phyloP scores from a whole-genome alignment of 37 sponge, comb jelly and placozoan genomes.

The Axinella damicornis region DNA sequence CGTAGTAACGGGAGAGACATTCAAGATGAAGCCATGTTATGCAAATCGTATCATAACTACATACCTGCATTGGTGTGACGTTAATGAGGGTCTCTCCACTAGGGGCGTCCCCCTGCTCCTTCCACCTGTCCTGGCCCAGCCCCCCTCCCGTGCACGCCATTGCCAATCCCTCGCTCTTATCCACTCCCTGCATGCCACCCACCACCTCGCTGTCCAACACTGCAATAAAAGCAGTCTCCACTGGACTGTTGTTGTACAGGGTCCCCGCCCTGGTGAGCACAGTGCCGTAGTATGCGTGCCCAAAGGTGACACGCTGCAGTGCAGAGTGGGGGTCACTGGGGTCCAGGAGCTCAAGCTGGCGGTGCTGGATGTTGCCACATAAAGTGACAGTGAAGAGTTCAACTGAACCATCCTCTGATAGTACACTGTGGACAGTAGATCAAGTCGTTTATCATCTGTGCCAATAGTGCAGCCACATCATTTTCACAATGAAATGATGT shows the following conservation, averaged over 20 bases:
- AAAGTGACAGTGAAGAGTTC: constrained; percentile 1
- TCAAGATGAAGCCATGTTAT: too few relatives aligned
- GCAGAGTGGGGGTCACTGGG: not conserved
- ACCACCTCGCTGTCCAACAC: constrained; percentile 47
- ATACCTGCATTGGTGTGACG: too few relatives aligned
- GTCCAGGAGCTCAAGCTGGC: constrained; percentile 21
- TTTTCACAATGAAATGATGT: too few relatives aligned
- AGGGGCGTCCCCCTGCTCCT: constrained; percentile 36
- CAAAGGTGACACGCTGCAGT: constrained; percentile 35
- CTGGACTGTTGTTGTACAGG: constrained; percentile 85
- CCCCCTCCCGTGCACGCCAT: constrained; percentile 46
- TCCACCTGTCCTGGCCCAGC: constrained; percentile 42
- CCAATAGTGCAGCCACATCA: too few relatives aligned
- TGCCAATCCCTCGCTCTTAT: constrained; percentile 28
- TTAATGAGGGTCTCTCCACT: not conserved
- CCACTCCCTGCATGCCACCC: constrained; percentile 46
- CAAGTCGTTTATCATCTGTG: too few relatives aligned
- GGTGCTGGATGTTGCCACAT: constrained; percentile 10
- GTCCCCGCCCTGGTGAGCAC: constrained; percentile 1
- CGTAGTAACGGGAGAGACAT: too few relatives aligned
- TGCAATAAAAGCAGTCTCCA: constrained; percentile 52
- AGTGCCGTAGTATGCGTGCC: constrained; percentile 70
- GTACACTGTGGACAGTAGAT: not conserved
- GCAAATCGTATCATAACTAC: too few relatives aligned
- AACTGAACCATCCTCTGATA: not conserved